phyloP scores from a whole-genome alignment of 2,888 invertebrate species.

The Encarsia formosa region DNA sequence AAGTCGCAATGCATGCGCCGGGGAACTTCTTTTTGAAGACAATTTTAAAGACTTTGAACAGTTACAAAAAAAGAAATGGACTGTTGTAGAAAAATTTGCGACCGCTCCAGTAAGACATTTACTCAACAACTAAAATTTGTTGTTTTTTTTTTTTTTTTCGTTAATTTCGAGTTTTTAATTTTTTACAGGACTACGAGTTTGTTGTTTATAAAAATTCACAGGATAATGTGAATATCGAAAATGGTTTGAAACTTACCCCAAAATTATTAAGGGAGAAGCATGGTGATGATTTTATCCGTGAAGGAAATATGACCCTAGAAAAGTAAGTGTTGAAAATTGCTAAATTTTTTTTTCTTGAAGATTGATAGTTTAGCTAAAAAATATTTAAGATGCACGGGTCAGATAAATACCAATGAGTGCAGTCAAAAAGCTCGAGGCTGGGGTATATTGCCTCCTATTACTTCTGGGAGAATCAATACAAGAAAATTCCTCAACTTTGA shows the following conservation, averaged over 20 bases:
- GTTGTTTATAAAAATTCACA: conserved; percentile 61
- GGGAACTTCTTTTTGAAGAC: conserved; percentile 62
- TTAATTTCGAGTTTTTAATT: conserved; percentile 64
- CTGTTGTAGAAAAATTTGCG: conserved; percentile 58
- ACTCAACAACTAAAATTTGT: not conserved
- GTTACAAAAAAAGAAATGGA: conserved; percentile 55
- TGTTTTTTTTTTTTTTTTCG: conserved; percentile 14
- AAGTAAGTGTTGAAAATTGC: conserved; percentile 29
- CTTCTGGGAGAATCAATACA: conserved; percentile 62
- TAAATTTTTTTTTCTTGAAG: too few relatives aligned
- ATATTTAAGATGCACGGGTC: conserved; percentile 51
- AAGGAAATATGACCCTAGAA: conserved; percentile 41
- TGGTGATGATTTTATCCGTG: conserved; percentile 54
- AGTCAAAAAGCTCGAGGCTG: conserved; percentile 51
- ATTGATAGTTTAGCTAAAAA: too few relatives aligned
- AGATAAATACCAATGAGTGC: conserved; percentile 48
- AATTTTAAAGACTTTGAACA: conserved; percentile 54
- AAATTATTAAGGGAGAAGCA: conserved; percentile 55
- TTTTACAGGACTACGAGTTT: conserved; percentile 65
- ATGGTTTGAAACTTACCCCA: conserved; percentile 63
- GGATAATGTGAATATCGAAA: conserved; percentile 54
- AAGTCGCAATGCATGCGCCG: conserved; percentile 53
- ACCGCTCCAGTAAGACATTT: conserved; percentile 58
- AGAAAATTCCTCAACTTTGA: conserved; percentile 63
- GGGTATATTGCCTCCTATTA: conserved; percentile 65